Evolutionary conservation across 2,888 invertebrate genomes (phyloP).

Genomic region (Caenorhabditis sinica): DNA sequence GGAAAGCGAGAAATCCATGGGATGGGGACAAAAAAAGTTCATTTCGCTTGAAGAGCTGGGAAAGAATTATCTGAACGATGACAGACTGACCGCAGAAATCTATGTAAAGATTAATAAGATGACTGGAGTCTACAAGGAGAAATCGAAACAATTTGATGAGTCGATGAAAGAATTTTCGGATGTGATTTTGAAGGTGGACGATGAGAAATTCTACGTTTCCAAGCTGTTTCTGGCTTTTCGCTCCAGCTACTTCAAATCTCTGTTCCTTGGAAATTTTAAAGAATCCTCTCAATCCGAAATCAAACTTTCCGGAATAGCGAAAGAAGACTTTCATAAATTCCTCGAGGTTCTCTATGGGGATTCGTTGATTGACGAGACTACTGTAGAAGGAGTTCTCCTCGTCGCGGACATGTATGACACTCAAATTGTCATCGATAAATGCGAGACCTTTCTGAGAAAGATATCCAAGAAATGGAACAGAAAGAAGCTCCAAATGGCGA

Average conservation of each 20-base stretch:
- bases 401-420: too few relatives aligned
- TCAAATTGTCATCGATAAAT: too few relatives aligned
- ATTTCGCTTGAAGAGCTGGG: neutral
- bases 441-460: too few relatives aligned
- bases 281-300: neutral
- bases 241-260: neutral
- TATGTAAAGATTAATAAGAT: neutral
- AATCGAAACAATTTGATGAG: neutral
- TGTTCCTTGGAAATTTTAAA: neutral
- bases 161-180: neutral
- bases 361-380: too few relatives aligned
- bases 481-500: too few relatives aligned
- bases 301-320: neutral
- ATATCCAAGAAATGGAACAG: too few relatives aligned
- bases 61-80: neutral
- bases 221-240: neutral
- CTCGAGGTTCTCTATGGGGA: too few relatives aligned
- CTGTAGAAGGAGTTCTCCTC: too few relatives aligned
- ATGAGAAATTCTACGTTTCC: neutral
- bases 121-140: neutral
- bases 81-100: neutral
- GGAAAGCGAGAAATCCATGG: neutral
- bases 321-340: too few relatives aligned
- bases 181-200: neutral
- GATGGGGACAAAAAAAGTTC: neutral